Base-by-base conservation (phyloP, 2,113 vertebrate species). In the Nettapus auritus region DNA sequence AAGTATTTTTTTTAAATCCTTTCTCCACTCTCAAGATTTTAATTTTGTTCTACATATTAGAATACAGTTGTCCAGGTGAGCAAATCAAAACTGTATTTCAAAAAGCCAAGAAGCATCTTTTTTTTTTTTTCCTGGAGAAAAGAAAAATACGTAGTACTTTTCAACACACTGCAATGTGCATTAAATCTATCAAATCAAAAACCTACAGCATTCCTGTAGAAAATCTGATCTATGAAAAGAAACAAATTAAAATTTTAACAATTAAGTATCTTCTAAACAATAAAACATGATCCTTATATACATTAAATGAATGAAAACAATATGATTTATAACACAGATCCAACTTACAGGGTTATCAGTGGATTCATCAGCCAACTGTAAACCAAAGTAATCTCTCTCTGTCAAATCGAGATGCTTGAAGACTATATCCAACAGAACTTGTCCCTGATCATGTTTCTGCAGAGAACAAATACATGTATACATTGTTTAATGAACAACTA, bases 341-440 rank as follows among this genome's bases (percentile, higher is more conserved):
- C 62, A 82, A 98, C 99, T 99, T 97, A 99, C 99, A 93, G 98
- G 99, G 82, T 98, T 98, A 93, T 99, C 99, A 92, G 98, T 98
- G 91, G 98, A 98, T 97, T 99, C 99, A 83, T 99, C 99, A 86
- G 98, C 97, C 98, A 99, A 97, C 97, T 99, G 99, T 96, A 99
- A 98, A 97, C 99, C 99, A 97, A 99, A 99, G 97, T 99, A 99
- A 98, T 99, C 99, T 96, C 98, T 98, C 97, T 99, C 99, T 11
- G 99, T 99, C 98, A 99, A 98, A 98, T 99, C 99, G 79, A 99
- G 99, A 98, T 99, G 99, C 93, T 98, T 99, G 97, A 99, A 99
- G 96, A 99, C 99, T 96, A 98, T 92, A 80, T 99, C 99, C 98
- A 99, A 98, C 13, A 99, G 97, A 97, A 99, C 97, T 98, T 99